These are phyloP conservation scores for Cerceris rybyensis DNA, from an alignment of 2,888 invertebrate genomes.

Conservation along the genomic window DNA sequence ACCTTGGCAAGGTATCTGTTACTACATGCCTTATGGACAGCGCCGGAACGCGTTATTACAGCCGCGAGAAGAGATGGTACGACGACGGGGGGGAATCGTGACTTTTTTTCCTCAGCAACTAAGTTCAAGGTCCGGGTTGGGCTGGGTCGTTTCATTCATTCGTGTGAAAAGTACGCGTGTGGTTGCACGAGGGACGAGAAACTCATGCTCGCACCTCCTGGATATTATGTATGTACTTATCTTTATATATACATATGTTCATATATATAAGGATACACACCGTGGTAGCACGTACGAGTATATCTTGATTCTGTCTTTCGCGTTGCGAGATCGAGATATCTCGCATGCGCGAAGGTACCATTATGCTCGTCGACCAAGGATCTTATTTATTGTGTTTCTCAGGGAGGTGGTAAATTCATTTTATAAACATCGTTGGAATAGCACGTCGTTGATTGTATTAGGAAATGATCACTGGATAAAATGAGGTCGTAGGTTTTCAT, in stretches of 20 bases:
- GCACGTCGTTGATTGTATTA: not conserved
- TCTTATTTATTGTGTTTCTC: slow-evolving; percentile 9
- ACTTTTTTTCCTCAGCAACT: slow-evolving; percentile 57
- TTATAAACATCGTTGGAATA: not conserved
- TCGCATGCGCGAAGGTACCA: slow-evolving; percentile 15
- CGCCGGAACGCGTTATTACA: slow-evolving; percentile 75
- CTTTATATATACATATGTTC: slow-evolving; percentile 3
- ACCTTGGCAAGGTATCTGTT: slow-evolving; percentile 63
- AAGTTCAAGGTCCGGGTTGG: slow-evolving; percentile 74
- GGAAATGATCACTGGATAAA: no score
- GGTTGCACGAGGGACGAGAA: slow-evolving; percentile 5
- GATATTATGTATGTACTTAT: slow-evolving; percentile 14
- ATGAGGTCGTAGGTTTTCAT: no score
- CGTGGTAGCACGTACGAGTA: not conserved
- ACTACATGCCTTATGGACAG: slow-evolving; percentile 67
- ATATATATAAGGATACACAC: not conserved
- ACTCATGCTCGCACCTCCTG: slow-evolving; percentile 33
- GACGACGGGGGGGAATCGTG: slow-evolving; percentile 55
- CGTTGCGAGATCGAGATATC: slow-evolving; percentile 13
- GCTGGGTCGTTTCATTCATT: slow-evolving; percentile 73
- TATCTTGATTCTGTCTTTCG: slow-evolving; percentile 28
- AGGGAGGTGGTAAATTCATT: not conserved
- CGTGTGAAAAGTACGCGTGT: slow-evolving; percentile 68
- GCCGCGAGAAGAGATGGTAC: slow-evolving; percentile 47
- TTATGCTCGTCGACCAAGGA: not conserved